A percentile compares a stretch with the other conserved stretches of the same genome.
phyloP scores from a whole-genome alignment of 2,113 vertebrate species.

The Hylia prasina region DNA sequence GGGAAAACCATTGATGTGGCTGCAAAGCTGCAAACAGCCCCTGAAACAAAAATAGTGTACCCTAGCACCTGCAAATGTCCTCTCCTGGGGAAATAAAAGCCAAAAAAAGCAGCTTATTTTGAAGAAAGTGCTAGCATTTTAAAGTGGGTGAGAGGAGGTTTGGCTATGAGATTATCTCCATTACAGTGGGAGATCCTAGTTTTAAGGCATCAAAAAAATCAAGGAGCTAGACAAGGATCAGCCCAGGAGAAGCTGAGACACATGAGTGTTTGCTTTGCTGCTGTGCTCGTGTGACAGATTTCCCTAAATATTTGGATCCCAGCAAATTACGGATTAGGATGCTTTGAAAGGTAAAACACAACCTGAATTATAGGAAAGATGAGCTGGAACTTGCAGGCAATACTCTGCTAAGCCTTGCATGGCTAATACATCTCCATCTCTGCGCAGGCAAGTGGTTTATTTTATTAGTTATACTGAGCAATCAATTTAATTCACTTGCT shows the following conservation, averaged over 20 bases:
- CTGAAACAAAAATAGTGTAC: background rate
- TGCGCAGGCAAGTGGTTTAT: background rate
- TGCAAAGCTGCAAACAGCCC: background rate
- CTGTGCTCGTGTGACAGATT: fast-evolving
- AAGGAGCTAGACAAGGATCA: background rate
- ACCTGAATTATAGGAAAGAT: background rate
- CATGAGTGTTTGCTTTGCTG: fast-evolving
- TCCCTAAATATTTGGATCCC: background rate
- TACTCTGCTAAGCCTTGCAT: background rate
- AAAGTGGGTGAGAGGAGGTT: background rate
- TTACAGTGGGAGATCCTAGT: background rate
- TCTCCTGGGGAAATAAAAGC: background rate
- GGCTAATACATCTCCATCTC: background rate
- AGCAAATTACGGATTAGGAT: background rate
- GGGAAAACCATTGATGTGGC: background rate
- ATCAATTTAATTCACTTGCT: background rate
- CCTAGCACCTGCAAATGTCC: background rate
- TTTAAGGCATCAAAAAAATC: background rate
- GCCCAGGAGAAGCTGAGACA: background rate
- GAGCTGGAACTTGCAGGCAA: background rate
- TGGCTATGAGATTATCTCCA: background rate
- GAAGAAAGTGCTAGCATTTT: background rate
- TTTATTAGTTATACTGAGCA: background rate
- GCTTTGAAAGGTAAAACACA: background rate
- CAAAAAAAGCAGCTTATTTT: background rate